Conservation (phyloP, 2,113 vertebrate genomes). For the Butorides virescens region DNA sequence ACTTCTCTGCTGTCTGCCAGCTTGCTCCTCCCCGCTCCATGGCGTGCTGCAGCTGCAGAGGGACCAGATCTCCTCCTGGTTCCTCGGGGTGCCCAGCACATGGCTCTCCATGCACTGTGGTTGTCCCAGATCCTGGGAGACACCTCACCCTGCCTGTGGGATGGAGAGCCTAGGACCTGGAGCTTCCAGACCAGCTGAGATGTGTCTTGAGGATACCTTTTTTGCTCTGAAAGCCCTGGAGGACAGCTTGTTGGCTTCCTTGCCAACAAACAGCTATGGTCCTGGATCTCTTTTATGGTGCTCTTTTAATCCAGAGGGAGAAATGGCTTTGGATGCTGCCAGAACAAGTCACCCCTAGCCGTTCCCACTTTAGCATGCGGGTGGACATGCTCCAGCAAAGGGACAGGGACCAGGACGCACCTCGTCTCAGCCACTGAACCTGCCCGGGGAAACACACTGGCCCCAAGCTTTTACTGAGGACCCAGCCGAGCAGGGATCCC, state of each 20-base stretch:
- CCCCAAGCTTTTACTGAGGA: background rate
- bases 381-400: background rate
- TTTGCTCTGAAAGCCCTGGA: background rate
- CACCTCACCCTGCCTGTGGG: background rate
- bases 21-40: fast-evolving
- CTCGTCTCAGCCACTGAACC: background rate
- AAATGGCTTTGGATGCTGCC: background rate
- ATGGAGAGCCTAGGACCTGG: background rate
- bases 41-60: no score
- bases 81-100: background rate
- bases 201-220: no score
- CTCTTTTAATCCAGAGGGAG: background rate
- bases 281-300: no score
- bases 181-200: background rate
- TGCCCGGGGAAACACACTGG: background rate
- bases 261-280: background rate
- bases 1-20: background rate
- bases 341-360: background rate
- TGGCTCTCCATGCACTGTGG: background rate
- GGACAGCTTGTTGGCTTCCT: background rate
- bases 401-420: background rate
- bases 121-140: background rate
- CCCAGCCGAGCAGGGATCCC: background rate
- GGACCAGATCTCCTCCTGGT: background rate
- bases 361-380: background rate